Evolutionary conservation across 2,113 vertebrate genomes (phyloP).

Genomic region (Pelecanus crispus): DNA sequence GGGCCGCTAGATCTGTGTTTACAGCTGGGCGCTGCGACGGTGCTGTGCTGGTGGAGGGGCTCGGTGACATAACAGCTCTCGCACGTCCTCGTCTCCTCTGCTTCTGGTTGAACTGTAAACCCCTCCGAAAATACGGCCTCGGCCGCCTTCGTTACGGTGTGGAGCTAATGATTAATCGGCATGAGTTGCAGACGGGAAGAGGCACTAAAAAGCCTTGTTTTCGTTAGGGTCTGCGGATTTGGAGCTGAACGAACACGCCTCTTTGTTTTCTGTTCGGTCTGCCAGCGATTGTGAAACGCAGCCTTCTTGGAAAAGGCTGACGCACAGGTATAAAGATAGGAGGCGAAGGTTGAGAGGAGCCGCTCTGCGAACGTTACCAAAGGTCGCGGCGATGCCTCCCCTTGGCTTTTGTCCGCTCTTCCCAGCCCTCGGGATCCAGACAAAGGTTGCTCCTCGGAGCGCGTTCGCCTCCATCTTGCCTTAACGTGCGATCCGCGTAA

Average conservation of each 20-base stretch:
- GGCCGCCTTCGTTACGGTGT: accelerated
- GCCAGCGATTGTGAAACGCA: not conserved
- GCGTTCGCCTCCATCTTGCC: not conserved
- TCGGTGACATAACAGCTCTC: not conserved
- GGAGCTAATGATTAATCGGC: not conserved
- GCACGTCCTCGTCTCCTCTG: not conserved
- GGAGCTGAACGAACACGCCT: not conserved
- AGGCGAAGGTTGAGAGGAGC: not conserved
- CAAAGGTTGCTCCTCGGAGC: not conserved
- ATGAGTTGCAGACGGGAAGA: not conserved
- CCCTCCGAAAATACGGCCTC: not conserved
- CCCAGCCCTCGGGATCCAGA: not conserved
- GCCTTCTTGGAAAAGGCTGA: conserved; percentile 24
- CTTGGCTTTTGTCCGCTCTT: not conserved
- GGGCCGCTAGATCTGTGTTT: not conserved
- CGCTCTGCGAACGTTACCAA: not conserved
- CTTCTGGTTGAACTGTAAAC: not conserved
- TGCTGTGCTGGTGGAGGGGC: not conserved
- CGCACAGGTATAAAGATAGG: not conserved
- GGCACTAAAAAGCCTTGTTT: not conserved
- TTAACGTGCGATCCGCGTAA: accelerated
- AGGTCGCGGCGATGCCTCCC: not conserved
- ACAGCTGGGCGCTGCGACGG: accelerated
- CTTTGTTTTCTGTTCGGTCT: conserved; percentile 4
- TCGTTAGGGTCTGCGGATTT: not conserved